Conservation (phyloP, 1,140 invertebrate genomes). For the Pseudomyrmex gracilis region DNA sequence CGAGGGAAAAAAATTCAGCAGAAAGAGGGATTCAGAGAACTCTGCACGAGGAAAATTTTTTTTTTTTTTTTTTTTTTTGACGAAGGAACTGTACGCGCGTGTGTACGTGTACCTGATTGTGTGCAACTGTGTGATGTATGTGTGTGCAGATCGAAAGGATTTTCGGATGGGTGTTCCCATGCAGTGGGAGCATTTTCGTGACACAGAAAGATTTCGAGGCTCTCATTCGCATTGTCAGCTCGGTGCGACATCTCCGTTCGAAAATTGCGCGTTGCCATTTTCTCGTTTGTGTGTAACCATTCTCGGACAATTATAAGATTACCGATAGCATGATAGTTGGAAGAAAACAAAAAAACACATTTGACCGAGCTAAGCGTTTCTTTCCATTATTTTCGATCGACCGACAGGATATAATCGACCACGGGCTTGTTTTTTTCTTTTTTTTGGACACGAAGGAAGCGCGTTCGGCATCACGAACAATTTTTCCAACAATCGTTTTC, state of each 20-base stretch:
- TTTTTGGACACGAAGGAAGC: slow-evolving; percentile 3
- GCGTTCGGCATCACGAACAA: not conserved
- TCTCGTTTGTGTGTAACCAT: slow-evolving; percentile 52
- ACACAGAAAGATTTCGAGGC: slow-evolving; percentile 13
- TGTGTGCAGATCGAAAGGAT: slow-evolving; percentile 3
- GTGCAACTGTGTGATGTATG: not conserved
- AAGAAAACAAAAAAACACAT: slow-evolving; percentile 47
- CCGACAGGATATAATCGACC: not conserved
- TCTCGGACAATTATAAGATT: slow-evolving; percentile 49
- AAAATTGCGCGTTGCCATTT: slow-evolving; percentile 12
- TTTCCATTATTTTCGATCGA: not conserved
- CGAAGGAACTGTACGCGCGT: not conserved
- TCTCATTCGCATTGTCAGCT: slow-evolving; percentile 20
- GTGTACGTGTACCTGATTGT: no score
- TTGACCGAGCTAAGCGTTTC: not conserved
- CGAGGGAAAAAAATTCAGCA: not conserved
- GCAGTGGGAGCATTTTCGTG: slow-evolving; percentile 26
- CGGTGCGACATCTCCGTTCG: slow-evolving; percentile 19
- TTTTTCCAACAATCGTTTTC: no score
- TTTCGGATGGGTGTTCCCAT: slow-evolving; percentile 41
- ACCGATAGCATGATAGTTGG: slow-evolving; percentile 45
- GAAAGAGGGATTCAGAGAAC: not conserved
- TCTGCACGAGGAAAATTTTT: not conserved
- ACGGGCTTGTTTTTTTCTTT: not conserved
- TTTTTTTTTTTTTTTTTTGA: not conserved